Percentiles rank a stretch among this genome's conserved stretches.
These are phyloP conservation scores for Acanthococcus lagerstroemiae DNA, from an alignment of 2,888 invertebrate genomes.

Conservation along the genomic window DNA sequence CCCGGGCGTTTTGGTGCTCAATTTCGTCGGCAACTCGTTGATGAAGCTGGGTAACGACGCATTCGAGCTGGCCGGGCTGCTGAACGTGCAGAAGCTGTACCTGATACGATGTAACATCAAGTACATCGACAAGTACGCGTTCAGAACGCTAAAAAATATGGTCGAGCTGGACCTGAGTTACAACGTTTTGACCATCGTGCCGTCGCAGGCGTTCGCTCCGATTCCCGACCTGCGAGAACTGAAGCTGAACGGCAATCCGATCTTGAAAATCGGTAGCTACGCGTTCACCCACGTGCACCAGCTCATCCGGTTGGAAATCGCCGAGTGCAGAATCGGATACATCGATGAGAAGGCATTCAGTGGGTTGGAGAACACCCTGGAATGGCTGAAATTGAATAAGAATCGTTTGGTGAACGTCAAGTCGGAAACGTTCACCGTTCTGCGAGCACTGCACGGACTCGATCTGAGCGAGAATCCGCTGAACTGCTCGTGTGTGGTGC, in stretches of 20 bases:
- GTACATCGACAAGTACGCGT: constrained; percentile 59
- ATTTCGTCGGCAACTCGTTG: constrained; percentile 64
- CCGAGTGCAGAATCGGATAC: constrained; percentile 57
- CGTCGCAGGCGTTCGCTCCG: constrained; percentile 61
- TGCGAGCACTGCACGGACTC: constrained; percentile 61
- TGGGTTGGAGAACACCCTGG: constrained; percentile 60
- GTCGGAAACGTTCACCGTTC: constrained; percentile 55
- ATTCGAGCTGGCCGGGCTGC: constrained; percentile 61
- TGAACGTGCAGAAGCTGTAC: constrained; percentile 71
- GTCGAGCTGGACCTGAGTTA: constrained; percentile 71
- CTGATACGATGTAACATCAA: constrained; percentile 60
- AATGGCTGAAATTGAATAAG: constrained; percentile 66
- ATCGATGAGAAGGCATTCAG: constrained; percentile 62
- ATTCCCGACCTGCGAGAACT: constrained; percentile 65
- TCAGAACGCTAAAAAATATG: constrained; percentile 66
- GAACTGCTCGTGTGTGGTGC: constrained; percentile 68
- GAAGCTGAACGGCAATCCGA: constrained; percentile 63
- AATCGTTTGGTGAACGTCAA: constrained; percentile 59
- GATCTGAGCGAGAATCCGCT: constrained; percentile 70
- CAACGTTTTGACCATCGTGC: constrained; percentile 57
- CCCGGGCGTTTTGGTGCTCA: constrained; percentile 66
- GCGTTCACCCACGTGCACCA: constrained; percentile 57
- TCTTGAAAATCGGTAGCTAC: constrained; percentile 57
- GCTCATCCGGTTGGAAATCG: constrained; percentile 61
- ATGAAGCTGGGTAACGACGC: constrained; percentile 57